A percentile compares a stretch with the other conserved stretches of the same genome.
phyloP scores from a whole-genome alignment of 2,113 vertebrate genomes.

The Macquaria australasica region DNA sequence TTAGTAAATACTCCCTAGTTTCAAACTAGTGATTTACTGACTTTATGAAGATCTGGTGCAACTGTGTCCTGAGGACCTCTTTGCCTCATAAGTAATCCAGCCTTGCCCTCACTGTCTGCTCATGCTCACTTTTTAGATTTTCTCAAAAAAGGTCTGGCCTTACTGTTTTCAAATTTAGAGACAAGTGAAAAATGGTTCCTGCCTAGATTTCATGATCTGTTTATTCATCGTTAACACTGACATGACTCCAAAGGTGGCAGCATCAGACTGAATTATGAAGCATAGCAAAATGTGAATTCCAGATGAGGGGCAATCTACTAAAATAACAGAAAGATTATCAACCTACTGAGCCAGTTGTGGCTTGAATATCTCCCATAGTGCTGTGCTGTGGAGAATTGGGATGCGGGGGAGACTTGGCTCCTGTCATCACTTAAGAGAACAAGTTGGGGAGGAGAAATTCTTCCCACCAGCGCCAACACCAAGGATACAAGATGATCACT shows the following conservation, averaged over 20 bases:
- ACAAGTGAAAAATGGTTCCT: constrained; percentile 2
- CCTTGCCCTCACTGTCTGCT: too few species aligned
- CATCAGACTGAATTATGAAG: constrained; percentile 55
- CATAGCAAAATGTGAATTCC: constrained; percentile 37
- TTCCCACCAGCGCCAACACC: constrained; percentile 48
- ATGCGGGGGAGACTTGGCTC: constrained; percentile 64
- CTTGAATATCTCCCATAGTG: constrained; percentile 47
- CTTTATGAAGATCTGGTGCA: too few species aligned
- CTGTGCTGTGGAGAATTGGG: constrained; percentile 48
- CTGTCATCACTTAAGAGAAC: constrained; percentile 73
- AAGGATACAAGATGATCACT: constrained; percentile 56
- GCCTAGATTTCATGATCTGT: background rate
- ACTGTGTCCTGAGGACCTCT: too few species aligned
- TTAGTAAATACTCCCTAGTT: too few species aligned
- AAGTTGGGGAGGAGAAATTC: constrained; percentile 66
- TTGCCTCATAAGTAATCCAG: too few species aligned
- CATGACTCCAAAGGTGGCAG: constrained; percentile 31
- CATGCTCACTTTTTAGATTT: too few species aligned
- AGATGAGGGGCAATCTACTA: constrained; percentile 30
- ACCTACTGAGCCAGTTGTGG: constrained; percentile 46
- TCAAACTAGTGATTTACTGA: too few species aligned
- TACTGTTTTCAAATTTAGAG: background rate
- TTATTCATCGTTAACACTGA: constrained; percentile 3
- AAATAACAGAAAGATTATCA: constrained; percentile 36
- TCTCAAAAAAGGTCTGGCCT: background rate